Conservation (phyloP, 2,113 vertebrate species). For the Coreoperca whiteheadi region DNA sequence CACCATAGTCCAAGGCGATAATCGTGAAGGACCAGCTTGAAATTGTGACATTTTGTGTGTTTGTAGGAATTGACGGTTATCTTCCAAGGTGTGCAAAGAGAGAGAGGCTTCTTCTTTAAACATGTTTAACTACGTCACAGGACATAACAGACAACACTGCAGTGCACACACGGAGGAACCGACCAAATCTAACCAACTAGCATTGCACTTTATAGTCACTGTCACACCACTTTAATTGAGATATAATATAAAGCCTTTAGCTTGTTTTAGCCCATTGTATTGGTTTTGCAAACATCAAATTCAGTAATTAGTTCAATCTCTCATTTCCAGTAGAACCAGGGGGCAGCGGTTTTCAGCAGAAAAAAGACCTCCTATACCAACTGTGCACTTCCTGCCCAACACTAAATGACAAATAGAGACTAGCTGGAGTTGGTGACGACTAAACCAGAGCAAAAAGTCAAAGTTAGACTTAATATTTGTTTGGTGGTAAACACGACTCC, state of each 20-base stretch:
- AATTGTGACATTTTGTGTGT: too few relatives aligned
- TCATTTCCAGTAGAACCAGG: neutral
- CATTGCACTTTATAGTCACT: too few relatives aligned
- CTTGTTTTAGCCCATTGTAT: neutral
- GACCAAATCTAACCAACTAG: too few relatives aligned
- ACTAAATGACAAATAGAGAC: neutral
- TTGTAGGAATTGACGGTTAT: neutral
- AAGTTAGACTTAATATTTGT: neutral
- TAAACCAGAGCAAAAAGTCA: neutral
- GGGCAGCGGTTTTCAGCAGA: neutral
- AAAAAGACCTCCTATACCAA: neutral
- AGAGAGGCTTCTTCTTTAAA: neutral
- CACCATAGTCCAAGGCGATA: neutral
- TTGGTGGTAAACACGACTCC: neutral
- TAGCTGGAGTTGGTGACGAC: neutral
- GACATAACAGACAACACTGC: too few relatives aligned
- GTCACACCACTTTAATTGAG: too few relatives aligned
- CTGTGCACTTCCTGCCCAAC: neutral
- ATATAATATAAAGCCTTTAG: neutral
- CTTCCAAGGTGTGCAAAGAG: neutral
- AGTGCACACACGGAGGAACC: too few relatives aligned
- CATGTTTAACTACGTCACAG: too few relatives aligned
- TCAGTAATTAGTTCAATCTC: neutral
- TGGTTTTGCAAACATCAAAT: neutral
- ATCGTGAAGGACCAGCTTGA: neutral